A percentile compares a stretch with the other conserved stretches of the same genome.
These are phyloP conservation scores for Drosophila rufa DNA, from an alignment of 1,140 invertebrate species.

Conservation along the genomic window DNA sequence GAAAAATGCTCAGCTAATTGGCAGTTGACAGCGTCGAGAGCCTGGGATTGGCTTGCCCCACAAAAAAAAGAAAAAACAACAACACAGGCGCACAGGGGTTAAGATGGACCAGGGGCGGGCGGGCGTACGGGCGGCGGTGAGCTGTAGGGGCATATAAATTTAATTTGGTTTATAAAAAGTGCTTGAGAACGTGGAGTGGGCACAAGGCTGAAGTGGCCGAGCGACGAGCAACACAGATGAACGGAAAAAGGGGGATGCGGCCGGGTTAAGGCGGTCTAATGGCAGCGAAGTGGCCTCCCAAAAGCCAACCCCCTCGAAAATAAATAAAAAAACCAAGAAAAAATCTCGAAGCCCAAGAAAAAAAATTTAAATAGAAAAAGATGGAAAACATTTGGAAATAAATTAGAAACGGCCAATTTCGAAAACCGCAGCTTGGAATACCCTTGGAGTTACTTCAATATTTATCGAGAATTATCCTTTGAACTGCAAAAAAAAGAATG, in stretches of 20 bases:
- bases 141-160: conserved; percentile 67
- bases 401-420: neutral
- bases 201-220: conserved; percentile 54
- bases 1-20: conserved; percentile 81
- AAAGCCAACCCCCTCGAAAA: conserved; percentile 17
- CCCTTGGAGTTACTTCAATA: neutral
- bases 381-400: too few species aligned
- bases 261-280: conserved; percentile 30
- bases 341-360: neutral
- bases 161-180: conserved; percentile 81
- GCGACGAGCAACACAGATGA: conserved; percentile 22
- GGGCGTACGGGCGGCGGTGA: neutral
- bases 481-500: neutral
- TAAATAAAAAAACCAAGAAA: neutral
- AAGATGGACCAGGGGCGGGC: neutral
- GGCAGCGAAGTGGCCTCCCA: conserved; percentile 40
- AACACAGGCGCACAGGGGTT: conserved; percentile 23
- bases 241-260: conserved; percentile 12
- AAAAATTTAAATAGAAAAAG: neutral
- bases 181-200: conserved; percentile 58
- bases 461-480: neutral
- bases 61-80: conserved; percentile 19
- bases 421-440: neutral
- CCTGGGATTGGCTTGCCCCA: conserved; percentile 60
- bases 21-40: conserved; percentile 77